A percentile compares a stretch with the other conserved stretches of the same genome.
These are phyloP conservation scores for Oenanthe oenanthe DNA, from an alignment of 2,113 vertebrate species.

Conservation along the genomic window DNA sequence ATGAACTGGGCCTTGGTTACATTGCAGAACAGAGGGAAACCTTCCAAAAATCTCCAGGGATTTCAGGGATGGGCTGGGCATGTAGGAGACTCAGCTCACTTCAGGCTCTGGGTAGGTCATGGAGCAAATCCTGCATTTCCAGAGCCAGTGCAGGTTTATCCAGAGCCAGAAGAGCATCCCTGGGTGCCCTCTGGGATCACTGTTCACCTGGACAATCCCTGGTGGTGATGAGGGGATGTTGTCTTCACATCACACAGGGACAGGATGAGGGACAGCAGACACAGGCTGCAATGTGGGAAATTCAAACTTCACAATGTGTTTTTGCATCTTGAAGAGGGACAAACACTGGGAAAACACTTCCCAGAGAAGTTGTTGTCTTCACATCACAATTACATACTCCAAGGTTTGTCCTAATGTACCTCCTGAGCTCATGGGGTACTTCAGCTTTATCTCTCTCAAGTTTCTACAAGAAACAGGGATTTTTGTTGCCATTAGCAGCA, in stretches of 20 bases:
- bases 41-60: neutral
- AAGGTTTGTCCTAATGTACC: neutral
- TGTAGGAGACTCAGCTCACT: neutral
- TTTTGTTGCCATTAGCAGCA: neutral
- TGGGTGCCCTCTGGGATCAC: neutral
- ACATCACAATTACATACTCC: fast-evolving
- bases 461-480: neutral
- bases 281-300: neutral
- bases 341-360: neutral
- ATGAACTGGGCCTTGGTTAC: neutral
- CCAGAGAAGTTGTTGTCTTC: neutral
- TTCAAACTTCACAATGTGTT: neutral
- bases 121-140: neutral
- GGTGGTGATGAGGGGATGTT: neutral
- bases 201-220: neutral
- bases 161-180: neutral
- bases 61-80: neutral
- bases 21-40: neutral
- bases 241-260: no score
- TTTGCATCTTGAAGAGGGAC: fast-evolving
- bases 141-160: neutral
- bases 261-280: neutral
- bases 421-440: neutral
- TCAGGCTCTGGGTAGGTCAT: neutral
- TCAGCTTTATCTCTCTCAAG: neutral